These are phyloP conservation scores for Atta colombica DNA, from an alignment of 1,140 invertebrate species.

Conservation along the genomic window DNA sequence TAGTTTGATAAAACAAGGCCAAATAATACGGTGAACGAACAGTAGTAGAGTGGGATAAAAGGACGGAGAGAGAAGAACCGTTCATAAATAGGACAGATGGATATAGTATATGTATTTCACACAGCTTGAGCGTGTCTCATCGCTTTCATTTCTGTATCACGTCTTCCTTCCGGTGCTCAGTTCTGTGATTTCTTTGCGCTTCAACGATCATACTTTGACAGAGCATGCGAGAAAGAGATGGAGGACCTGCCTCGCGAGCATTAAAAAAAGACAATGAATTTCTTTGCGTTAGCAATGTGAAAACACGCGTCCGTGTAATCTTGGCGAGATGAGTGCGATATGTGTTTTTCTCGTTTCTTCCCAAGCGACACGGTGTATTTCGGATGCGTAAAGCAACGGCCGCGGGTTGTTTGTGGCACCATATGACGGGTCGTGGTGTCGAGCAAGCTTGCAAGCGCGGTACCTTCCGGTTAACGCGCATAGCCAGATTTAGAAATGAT, in stretches of 20 bases:
- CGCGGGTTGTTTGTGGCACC: conserved; percentile 40
- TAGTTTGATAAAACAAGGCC: conserved; percentile 34
- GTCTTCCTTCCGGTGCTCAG: background rate
- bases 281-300: conserved; percentile 22
- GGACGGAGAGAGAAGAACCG: background rate
- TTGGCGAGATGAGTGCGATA: conserved; percentile 7
- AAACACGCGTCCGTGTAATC: conserved; percentile 12
- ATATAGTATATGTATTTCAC: background rate
- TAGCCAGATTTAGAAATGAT: conserved; percentile 11
- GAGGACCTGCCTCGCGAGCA: conserved; percentile 43
- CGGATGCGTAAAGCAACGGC: conserved; percentile 42
- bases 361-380: conserved; percentile 44
- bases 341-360: conserved; percentile 58
- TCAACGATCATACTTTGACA: conserved; percentile 22
- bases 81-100: conserved; percentile 35
- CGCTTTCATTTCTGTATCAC: conserved; percentile 42
- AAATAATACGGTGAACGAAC: conserved; percentile 31
- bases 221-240: conserved; percentile 20
- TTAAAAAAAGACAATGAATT: conserved; percentile 56
- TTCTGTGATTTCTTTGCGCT: conserved; percentile 39
- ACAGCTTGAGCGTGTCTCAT: conserved; percentile 25
- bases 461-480: conserved; percentile 34
- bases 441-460: conserved; percentile 16
- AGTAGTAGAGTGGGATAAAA: conserved; percentile 12
- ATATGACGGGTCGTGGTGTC: conserved; percentile 28